phyloP scores from a whole-genome alignment of 2,113 vertebrate genomes.

The Etia nguti region DNA sequence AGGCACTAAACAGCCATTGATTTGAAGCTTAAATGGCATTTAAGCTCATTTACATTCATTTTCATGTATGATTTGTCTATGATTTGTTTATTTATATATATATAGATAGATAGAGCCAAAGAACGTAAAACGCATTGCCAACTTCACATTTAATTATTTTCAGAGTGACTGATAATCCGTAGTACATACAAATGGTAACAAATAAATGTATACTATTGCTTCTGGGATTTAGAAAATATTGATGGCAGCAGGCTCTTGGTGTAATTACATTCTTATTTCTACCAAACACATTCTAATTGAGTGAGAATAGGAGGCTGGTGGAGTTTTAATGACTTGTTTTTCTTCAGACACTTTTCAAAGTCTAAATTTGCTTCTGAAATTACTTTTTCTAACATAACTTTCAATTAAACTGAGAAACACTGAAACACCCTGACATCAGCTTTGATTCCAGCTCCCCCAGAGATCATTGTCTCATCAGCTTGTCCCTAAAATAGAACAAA shows the following conservation, averaged over 20 bases:
- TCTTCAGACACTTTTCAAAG: neutral
- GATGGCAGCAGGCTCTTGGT: neutral
- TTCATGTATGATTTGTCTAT: neutral
- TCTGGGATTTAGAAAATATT: neutral
- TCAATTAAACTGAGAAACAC: neutral
- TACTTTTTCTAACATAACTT: neutral
- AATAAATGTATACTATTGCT: neutral
- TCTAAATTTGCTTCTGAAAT: constrained; percentile 2
- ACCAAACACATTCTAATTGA: neutral
- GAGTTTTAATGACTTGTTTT: constrained; percentile 26
- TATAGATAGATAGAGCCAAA: neutral
- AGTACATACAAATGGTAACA: neutral
- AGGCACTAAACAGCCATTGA: neutral
- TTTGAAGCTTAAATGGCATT: neutral
- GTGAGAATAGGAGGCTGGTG: neutral
- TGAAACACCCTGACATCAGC: neutral
- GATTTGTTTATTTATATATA: neutral
- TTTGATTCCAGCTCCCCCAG: neutral
- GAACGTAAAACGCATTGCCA: neutral
- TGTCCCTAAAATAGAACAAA: neutral
- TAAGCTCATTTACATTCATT: neutral
- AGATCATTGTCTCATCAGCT: neutral
- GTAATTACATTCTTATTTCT: constrained; percentile 11
- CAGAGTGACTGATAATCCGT: neutral
- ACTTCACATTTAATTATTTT: neutral